Percentiles rank a stretch among this genome's conserved stretches.
phyloP scores from a whole-genome alignment of 2,888 invertebrate genomes.

The Latheticus oryzae region DNA sequence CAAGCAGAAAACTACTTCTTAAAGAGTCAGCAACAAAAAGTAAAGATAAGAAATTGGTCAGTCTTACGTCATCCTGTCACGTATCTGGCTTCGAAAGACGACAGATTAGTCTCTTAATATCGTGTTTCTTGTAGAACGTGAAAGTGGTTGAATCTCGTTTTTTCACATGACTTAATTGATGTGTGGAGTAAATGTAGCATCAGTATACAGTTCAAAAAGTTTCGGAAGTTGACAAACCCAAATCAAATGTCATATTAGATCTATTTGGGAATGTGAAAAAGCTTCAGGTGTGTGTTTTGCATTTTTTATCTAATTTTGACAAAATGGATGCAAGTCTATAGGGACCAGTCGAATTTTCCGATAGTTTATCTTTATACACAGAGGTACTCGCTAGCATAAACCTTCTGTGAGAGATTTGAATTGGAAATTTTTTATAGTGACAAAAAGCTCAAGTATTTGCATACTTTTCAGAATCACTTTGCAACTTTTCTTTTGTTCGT shows the following conservation, averaged over 20 bases:
- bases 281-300: conserved; percentile 18
- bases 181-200: too few species aligned
- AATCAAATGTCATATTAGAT: conserved; percentile 18
- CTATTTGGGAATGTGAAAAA: conserved; percentile 5
- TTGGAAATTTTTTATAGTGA: conserved; percentile 50
- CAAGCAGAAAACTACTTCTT: too few species aligned
- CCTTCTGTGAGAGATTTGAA: conserved; percentile 50
- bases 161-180: too few species aligned
- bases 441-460: conserved; percentile 51
- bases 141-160: too few species aligned
- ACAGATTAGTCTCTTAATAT: conserved; percentile 12
- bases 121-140: neutral
- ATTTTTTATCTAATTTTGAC: conserved; percentile 18
- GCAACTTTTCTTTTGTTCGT: conserved; percentile 45
- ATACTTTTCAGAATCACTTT: conserved; percentile 50
- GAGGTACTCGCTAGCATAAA: conserved; percentile 41
- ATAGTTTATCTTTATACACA: conserved; percentile 35
- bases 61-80: neutral
- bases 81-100: conserved; percentile 4
- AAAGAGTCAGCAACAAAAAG: neutral
- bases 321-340: conserved; percentile 22
- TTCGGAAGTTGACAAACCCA: conserved; percentile 10
- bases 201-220: too few species aligned
- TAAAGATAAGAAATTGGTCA: conserved; percentile 3
- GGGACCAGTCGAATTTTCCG: conserved; percentile 26